Evolutionary conservation across 2,888 invertebrate species (phyloP).

Genomic region (Chloromyia formosa): DNA sequence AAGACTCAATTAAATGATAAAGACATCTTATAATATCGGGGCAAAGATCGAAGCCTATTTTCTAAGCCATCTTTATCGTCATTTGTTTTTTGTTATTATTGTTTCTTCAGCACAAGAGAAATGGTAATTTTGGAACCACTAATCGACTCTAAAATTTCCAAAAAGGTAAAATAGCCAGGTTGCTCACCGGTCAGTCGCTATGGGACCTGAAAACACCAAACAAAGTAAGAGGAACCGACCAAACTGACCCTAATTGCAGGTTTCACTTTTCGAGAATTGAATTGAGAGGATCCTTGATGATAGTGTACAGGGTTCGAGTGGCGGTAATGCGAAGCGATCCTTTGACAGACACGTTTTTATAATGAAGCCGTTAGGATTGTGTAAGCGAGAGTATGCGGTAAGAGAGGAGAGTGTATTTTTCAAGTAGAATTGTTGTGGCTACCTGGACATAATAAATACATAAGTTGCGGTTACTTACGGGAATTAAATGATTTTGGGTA

Average conservation of each 20-base stretch:
- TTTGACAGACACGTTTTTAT: neutral
- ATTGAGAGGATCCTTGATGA: slow-evolving; percentile 36
- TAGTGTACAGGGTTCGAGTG: neutral
- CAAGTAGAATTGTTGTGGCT: slow-evolving; percentile 3
- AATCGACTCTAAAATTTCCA: slow-evolving; percentile 25
- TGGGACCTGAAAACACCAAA: neutral
- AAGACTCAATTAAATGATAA: slow-evolving; percentile 35
- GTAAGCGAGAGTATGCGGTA: too few species aligned
- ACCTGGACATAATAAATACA: slow-evolving; percentile 3
- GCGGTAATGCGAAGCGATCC: neutral
- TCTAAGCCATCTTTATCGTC: slow-evolving; percentile 9
- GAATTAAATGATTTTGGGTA: slow-evolving; percentile 27
- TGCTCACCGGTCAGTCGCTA: neutral
- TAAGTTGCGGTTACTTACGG: neutral
- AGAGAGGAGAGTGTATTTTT: too few species aligned
- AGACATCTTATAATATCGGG: slow-evolving; percentile 35
- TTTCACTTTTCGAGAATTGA: slow-evolving; percentile 41
- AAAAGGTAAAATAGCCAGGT: neutral
- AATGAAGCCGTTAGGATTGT: slow-evolving; percentile 29
- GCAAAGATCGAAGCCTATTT: slow-evolving; percentile 30
- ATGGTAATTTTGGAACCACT: slow-evolving; percentile 39
- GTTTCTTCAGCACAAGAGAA: slow-evolving; percentile 3
- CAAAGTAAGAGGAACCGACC: too few species aligned
- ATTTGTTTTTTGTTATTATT: neutral
- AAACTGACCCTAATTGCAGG: slow-evolving; percentile 41